Percentiles rank a stretch among this genome's conserved stretches.
phyloP scores from a whole-genome alignment of 2,888 invertebrate genomes.

The Eristalis intricaria region DNA sequence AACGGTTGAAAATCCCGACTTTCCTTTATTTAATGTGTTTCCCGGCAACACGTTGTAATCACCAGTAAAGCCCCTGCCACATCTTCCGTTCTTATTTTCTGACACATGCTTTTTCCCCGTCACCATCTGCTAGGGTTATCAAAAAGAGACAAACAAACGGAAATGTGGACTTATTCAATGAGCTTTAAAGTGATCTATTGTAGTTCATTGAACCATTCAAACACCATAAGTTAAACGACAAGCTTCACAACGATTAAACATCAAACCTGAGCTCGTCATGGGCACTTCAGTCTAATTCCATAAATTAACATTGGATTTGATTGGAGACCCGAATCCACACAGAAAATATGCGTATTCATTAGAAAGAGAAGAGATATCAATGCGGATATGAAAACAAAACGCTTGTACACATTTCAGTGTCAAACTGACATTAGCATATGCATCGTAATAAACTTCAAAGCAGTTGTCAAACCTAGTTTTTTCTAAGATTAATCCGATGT shows the following conservation, averaged over 20 bases:
- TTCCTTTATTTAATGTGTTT: not conserved
- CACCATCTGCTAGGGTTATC: not conserved
- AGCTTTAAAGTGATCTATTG: not conserved
- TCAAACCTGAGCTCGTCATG: not conserved
- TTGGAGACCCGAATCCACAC: not conserved
- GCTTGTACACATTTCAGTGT: constrained; percentile 55
- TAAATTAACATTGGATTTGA: not conserved
- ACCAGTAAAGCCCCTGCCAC: not conserved
- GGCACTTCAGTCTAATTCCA: not conserved
- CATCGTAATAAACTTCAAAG: constrained; percentile 27
- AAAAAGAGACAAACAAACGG: not conserved
- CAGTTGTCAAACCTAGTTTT: constrained; percentile 40
- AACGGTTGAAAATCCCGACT: not conserved
- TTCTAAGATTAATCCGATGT: constrained; percentile 39
- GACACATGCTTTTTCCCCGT: not conserved
- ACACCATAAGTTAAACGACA: not conserved
- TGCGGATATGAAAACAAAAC: constrained; percentile 25
- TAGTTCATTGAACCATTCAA: not conserved
- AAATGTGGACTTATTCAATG: not conserved
- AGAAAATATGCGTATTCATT: not conserved
- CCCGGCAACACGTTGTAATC: not conserved
- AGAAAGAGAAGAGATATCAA: constrained; percentile 7
- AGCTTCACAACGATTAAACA: not conserved
- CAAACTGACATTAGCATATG: constrained; percentile 39
- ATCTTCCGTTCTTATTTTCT: not conserved